phyloP scores from a whole-genome alignment of 2,888 invertebrate species.

The Melinopterus prodromus region DNA sequence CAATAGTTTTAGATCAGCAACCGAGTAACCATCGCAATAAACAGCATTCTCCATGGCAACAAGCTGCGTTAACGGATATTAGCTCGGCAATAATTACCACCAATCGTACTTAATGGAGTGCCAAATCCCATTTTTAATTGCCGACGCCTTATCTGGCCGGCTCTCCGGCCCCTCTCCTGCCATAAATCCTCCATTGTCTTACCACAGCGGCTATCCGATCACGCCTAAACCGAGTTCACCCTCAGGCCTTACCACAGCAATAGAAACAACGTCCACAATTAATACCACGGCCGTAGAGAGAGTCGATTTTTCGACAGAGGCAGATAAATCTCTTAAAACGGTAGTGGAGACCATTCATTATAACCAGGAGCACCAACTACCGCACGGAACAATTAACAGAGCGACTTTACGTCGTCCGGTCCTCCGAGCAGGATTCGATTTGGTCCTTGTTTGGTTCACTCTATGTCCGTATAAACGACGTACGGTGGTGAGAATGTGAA shows the following conservation, averaged over 20 bases:
- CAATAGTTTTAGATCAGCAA: too few relatives aligned
- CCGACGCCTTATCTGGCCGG: neutral
- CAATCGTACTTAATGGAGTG: neutral
- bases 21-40: too few relatives aligned
- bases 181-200: neutral
- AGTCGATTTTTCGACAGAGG: slow-evolving; percentile 13
- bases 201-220: neutral
- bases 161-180: neutral
- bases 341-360: slow-evolving; percentile 32
- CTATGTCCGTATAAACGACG: neutral
- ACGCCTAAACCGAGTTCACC: neutral
- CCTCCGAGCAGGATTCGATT: too few relatives aligned
- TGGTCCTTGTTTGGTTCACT: neutral
- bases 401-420: neutral
- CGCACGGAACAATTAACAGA: slow-evolving; percentile 23
- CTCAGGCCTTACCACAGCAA: neutral
- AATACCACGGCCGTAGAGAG: neutral
- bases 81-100: neutral
- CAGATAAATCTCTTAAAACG: slow-evolving; percentile 33
- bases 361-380: slow-evolving; percentile 26
- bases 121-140: slow-evolving; percentile 4
- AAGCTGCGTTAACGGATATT: neutral
- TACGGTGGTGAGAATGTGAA: slow-evolving; percentile 5
- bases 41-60: neutral
- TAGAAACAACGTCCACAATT: slow-evolving; percentile 6